Conservation (phyloP, 2,797 vertebrate species). For the Pteronotus mesoamericanus region DNA sequence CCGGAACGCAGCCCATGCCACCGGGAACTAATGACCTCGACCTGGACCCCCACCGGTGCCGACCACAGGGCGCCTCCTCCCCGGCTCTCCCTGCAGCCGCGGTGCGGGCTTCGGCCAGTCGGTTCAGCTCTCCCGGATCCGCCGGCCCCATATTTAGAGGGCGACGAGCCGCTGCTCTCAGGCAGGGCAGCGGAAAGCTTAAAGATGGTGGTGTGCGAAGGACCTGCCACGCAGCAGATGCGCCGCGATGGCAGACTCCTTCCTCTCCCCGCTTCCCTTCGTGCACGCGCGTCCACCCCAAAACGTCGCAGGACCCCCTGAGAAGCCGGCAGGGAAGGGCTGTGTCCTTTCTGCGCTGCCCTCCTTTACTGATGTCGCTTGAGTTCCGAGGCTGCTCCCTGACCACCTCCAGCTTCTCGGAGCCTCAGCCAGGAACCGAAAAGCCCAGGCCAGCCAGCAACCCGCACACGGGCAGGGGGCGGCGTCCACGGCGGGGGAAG, state of each 20-base stretch:
- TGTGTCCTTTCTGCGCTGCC: accelerated
- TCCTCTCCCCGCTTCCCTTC: neutral
- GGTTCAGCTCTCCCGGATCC: too few relatives aligned
- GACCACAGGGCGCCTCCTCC: too few relatives aligned
- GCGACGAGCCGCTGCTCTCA: neutral
- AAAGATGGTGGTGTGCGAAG: neutral
- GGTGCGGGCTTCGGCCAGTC: accelerated
- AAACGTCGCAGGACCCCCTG: neutral
- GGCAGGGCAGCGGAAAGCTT: too few relatives aligned
- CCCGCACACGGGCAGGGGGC: accelerated
- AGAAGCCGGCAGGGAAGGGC: neutral
- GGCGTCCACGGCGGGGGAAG: too few relatives aligned
- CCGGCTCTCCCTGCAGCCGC: accelerated
- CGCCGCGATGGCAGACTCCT: accelerated
- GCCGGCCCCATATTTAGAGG: neutral
- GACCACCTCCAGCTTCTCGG: neutral
- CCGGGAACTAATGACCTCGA: neutral
- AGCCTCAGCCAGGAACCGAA: neutral
- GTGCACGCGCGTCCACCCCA: neutral
- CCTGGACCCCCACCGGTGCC: accelerated
- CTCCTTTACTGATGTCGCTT: accelerated
- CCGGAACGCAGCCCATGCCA: neutral
- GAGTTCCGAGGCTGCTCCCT: neutral
- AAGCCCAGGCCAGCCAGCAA: neutral
- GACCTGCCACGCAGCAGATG: neutral